These are phyloP conservation scores for Perdita meconis DNA, from an alignment of 2,888 invertebrate genomes.

Conservation along the genomic window DNA sequence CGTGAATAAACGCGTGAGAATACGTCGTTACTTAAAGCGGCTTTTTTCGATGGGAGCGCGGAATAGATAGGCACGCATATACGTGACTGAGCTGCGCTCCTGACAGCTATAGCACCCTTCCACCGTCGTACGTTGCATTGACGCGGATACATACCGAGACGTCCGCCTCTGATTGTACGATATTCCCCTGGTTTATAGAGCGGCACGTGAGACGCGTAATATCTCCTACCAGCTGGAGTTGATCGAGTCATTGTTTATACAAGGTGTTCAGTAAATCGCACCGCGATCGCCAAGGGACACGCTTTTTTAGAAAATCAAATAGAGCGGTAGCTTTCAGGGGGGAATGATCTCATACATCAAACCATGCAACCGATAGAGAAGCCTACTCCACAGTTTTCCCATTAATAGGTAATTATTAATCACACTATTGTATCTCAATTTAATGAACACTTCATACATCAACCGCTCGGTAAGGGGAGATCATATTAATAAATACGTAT, in stretches of 20 bases:
- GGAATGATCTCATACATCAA: no score
- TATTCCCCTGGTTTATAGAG: constrained; percentile 55
- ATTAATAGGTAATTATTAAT: no score
- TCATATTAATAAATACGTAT: no score
- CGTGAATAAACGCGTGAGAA: constrained; percentile 56
- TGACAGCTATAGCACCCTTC: constrained; percentile 56
- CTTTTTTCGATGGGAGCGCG: constrained; percentile 28
- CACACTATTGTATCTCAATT: no score
- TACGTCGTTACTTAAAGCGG: constrained; percentile 51
- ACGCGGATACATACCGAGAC: constrained; percentile 53
- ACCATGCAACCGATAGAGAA: no score
- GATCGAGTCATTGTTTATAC: constrained; percentile 42
- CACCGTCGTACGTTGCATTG: constrained; percentile 55
- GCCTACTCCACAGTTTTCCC: no score
- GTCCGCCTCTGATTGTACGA: constrained; percentile 62
- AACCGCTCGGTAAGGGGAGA: not conserved
- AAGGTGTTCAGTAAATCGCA: not conserved
- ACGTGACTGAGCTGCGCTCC: constrained; percentile 35
- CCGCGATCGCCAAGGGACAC: not conserved
- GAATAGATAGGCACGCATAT: constrained; percentile 30
- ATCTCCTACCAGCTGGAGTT: constrained; percentile 32
- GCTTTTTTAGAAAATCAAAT: not conserved
- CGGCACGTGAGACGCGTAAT: constrained; percentile 29
- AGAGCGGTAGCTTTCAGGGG: no score
- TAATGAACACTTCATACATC: not conserved